These are phyloP conservation scores for Macrotrachela quadricornifera DNA, from an alignment of 1,140 invertebrate genomes.

Conservation along the genomic window DNA sequence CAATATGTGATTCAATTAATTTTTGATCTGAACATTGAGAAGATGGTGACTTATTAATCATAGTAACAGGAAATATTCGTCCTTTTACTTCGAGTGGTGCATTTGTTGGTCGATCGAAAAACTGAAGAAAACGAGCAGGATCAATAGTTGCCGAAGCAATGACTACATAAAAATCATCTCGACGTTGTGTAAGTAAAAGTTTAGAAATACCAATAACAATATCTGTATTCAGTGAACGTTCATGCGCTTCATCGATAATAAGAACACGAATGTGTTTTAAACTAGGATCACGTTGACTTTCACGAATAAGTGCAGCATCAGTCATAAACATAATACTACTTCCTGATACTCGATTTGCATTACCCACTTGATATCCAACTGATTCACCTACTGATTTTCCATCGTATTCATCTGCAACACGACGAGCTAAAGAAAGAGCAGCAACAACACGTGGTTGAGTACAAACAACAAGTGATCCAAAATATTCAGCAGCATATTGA, in stretches of 20 bases:
- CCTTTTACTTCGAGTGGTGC: too few species aligned
- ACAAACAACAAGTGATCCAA: background rate
- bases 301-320: too few species aligned
- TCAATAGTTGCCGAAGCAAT: constrained; percentile 31
- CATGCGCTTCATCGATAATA: constrained; percentile 8
- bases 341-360: background rate
- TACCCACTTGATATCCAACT: constrained; percentile 18
- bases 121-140: too few species aligned
- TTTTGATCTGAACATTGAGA: too few species aligned
- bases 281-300: constrained; percentile 10
- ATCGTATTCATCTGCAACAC: constrained; percentile 19
- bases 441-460: constrained; percentile 28
- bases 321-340: too few species aligned
- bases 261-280: constrained; percentile 8
- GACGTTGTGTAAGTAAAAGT: constrained; percentile 10
- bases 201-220: background rate
- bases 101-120: too few species aligned
- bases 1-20: too few species aligned
- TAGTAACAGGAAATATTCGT: too few species aligned
- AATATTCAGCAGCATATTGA: background rate
- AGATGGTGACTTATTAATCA: too few species aligned
- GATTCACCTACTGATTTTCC: constrained; percentile 6
- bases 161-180: constrained; percentile 10
- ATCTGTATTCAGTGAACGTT: constrained; percentile 1
- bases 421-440: constrained; percentile 19